These are phyloP conservation scores for Limenitis arthemis DNA, from an alignment of 2,888 invertebrate species.

Conservation along the genomic window DNA sequence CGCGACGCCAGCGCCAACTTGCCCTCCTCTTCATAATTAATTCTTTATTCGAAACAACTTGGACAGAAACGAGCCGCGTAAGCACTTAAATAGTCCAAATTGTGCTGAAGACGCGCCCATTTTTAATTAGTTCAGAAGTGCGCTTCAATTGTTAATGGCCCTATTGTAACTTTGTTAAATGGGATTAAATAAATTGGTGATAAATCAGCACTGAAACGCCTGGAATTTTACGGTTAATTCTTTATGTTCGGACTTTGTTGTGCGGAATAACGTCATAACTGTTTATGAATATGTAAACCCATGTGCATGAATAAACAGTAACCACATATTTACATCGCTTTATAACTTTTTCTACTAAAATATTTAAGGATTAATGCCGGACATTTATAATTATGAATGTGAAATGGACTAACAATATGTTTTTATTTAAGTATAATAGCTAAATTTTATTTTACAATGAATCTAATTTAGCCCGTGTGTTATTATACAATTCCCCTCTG, in stretches of 20 bases:
- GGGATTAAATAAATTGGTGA: conserved; percentile 30
- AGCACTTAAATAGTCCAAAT: conserved; percentile 69
- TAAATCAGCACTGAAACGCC: conserved; percentile 22
- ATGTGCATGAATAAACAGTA: conserved; percentile 9
- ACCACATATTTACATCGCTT: conserved; percentile 6
- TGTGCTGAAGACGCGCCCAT: conserved; percentile 64
- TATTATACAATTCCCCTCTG: too few relatives aligned
- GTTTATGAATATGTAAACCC: conserved; percentile 10
- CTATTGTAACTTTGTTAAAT: conserved; percentile 46
- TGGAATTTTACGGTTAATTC: conserved; percentile 14
- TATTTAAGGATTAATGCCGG: conserved; percentile 1
- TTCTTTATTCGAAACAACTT: conserved; percentile 70
- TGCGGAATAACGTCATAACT: conserved; percentile 7
- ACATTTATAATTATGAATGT: neutral
- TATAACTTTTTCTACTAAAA: conserved; percentile 3
- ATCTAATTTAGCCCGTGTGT: too few relatives aligned
- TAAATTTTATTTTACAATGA: too few relatives aligned
- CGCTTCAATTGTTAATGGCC: conserved; percentile 61
- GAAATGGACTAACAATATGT: too few relatives aligned
- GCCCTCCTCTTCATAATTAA: conserved; percentile 67
- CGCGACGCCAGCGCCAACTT: conserved; percentile 37
- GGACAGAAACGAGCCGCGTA: conserved; percentile 60
- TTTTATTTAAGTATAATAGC: too few relatives aligned
- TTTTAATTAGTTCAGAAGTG: conserved; percentile 66
- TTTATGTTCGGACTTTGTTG: conserved; percentile 4